Conservation (phyloP, 2,888 invertebrate genomes). For the Loripinus fragilis region DNA sequence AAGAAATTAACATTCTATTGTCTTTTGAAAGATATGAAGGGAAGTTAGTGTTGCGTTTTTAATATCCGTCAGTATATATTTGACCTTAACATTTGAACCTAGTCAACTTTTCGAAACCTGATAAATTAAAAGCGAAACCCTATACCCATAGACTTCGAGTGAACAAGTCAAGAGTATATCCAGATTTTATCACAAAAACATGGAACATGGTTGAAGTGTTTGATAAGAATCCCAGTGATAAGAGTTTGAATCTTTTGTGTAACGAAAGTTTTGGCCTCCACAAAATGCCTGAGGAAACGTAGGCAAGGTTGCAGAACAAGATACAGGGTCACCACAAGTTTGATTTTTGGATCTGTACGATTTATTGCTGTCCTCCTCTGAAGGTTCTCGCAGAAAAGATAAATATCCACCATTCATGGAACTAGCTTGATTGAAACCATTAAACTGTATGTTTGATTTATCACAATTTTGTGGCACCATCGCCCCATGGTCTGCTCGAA, state of each 20-base stretch:
- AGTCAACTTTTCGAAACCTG: no score
- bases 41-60: no score
- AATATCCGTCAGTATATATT: no score
- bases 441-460: background rate
- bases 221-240: background rate
- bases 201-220: conserved; percentile 55
- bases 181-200: conserved; percentile 49
- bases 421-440: background rate
- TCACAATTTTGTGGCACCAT: no score
- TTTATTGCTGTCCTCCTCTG: background rate
- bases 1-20: no score
- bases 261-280: background rate
- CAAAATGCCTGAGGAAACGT: conserved; percentile 68
- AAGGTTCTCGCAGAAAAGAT: background rate
- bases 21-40: no score
- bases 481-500: background rate
- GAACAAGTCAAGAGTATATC: no score
- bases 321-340: background rate
- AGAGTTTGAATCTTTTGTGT: no score
- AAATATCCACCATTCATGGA: background rate
- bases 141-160: no score
- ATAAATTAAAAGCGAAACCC: no score
- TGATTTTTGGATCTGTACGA: background rate
- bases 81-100: no score
- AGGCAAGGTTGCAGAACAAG: conserved; percentile 42